These are phyloP conservation scores for Heterocephalus glaber DNA, from an alignment of 2,113 vertebrate species.

Conservation along the genomic window DNA sequence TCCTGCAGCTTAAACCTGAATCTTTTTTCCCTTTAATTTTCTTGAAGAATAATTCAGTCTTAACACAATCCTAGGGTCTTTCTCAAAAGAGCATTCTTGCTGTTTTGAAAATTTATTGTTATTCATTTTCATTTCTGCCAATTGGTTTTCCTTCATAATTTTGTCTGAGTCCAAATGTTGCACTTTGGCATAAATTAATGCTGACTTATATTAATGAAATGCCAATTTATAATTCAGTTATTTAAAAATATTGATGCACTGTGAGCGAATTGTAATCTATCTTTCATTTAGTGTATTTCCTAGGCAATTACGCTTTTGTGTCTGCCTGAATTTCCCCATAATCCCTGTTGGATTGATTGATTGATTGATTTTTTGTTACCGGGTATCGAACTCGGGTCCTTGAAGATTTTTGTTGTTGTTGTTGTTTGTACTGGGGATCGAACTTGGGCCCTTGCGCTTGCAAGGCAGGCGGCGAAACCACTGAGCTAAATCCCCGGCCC, in stretches of 20 bases:
- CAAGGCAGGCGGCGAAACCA: too few relatives aligned
- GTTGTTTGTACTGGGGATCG: too few relatives aligned
- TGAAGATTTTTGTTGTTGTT: too few relatives aligned
- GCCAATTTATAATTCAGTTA: conserved; percentile 32
- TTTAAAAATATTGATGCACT: conserved; percentile 52
- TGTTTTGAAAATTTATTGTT: conserved; percentile 38
- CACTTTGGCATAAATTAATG: conserved; percentile 40
- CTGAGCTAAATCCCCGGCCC: too few relatives aligned
- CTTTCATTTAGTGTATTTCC: conserved; percentile 40
- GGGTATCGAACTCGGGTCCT: too few relatives aligned
- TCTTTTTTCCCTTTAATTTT: not conserved
- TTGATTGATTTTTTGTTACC: too few relatives aligned
- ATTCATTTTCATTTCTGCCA: conserved; percentile 48
- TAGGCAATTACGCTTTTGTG: conserved; percentile 30
- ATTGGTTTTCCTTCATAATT: conserved; percentile 10
- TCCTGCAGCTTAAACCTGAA: not conserved
- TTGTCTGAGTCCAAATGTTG: not conserved
- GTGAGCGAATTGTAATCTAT: conserved; percentile 1
- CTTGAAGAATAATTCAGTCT: conserved; percentile 5
- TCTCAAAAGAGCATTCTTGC: conserved; percentile 17
- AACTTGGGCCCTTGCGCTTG: too few relatives aligned
- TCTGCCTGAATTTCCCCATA: not conserved
- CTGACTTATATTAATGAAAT: conserved; percentile 17
- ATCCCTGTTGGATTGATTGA: not conserved
- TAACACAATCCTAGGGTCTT: not conserved